These are phyloP conservation scores for Rousettus madagascariensis DNA, from an alignment of 2,797 vertebrate species.

Conservation along the genomic window DNA sequence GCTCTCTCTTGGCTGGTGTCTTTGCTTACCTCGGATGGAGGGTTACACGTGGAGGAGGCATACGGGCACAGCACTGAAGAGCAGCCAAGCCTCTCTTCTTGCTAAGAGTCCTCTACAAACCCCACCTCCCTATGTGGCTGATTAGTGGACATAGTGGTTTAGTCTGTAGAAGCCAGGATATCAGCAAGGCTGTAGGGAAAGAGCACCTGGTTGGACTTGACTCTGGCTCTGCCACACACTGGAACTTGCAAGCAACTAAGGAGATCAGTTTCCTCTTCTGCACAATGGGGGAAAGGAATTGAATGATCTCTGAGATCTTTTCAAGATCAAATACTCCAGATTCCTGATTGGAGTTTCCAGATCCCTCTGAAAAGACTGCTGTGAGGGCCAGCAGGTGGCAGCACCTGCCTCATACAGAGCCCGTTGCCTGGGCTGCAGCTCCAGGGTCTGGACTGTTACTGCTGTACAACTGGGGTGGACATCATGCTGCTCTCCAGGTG, in stretches of 20 bases:
- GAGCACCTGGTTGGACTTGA: neutral
- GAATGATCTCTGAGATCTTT: neutral
- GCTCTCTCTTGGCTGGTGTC: neutral
- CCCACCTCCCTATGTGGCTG: neutral
- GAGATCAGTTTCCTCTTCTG: neutral
- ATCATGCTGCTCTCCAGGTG: slow-evolving; percentile 34
- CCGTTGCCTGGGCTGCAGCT: neutral
- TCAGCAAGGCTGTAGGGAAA: neutral
- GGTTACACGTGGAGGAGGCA: neutral
- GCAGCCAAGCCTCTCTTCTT: neutral
- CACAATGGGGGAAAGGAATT: neutral
- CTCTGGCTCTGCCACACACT: neutral
- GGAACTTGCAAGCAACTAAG: neutral
- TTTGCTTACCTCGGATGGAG: neutral
- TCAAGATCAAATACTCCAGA: neutral
- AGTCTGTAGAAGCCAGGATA: neutral
- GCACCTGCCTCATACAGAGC: slow-evolving; percentile 45
- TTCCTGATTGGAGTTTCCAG: neutral
- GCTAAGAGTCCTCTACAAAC: neutral
- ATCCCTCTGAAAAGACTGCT: neutral
- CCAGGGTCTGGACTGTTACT: neutral
- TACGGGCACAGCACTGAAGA: neutral
- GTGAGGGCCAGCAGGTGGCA: slow-evolving; percentile 81
- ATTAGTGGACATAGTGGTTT: neutral
- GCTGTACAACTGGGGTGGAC: neutral